Evolutionary conservation across 2,113 vertebrate species (phyloP), one percentile per base, ranked within the genome.

Genomic region (Anhinga anhinga): DNA sequence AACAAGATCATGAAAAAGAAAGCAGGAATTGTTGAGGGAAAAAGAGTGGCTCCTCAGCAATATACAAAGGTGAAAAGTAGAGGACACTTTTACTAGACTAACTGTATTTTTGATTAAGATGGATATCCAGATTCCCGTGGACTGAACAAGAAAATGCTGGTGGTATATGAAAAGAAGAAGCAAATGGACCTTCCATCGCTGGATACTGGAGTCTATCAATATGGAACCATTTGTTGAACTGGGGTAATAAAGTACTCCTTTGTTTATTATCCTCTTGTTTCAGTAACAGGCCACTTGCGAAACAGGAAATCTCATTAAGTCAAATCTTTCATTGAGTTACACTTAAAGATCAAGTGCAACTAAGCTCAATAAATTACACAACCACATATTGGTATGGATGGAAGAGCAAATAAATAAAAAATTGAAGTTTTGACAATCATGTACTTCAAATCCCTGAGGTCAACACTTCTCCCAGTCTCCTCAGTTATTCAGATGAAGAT

Each of bases 291-390:
- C n/a, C 47, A 55, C 59, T 93, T 93, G 94, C 72, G 77, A 94
- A 91, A 90, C 22, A 90, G 81, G 91, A 95, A 82, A 80, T 86
- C 49, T 82, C 82, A 20, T 49, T 42, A 90, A 50, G 93, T 88
- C 82, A 85, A 62, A 30, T 66, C 40, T 95, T 93, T 85, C 4
- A 1, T 4, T 80, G 58, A 88, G 34, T 89, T 88, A 40, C 36
- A 63, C 79, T 77, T 80, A 44, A 47, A 62, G 83, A 89, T 70
- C 62, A 80, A 88, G 52, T 67, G 50, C 50, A 83, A 25, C 50
- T 86, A 86, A 96, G 17, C 71, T 78, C 71, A 44, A 53, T 32
- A 58, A 93, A 86, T 82, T 50, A 34, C 53, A 85, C 38, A 94
- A 17, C 9, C 26, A 53, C 29, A 13, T 42, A 63, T 19, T 53